These are phyloP conservation scores for Chaenocephalus aceratus DNA, from an alignment of 2,113 vertebrate genomes.

Conservation along the genomic window DNA sequence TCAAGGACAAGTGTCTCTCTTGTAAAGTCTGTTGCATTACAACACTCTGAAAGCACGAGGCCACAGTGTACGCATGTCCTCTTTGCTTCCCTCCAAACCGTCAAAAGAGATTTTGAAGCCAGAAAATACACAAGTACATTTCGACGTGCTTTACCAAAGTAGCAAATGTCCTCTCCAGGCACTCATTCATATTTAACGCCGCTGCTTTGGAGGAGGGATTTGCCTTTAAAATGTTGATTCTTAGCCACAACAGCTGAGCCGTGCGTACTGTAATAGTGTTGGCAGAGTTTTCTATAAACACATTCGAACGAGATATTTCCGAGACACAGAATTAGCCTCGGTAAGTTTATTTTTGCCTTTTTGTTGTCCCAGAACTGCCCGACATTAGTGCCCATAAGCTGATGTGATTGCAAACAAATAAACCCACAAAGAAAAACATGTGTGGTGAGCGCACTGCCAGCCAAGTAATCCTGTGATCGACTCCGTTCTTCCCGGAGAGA, in stretches of 20 bases:
- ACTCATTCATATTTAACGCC: slow-evolving; percentile 41
- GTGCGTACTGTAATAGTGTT: slow-evolving; percentile 9
- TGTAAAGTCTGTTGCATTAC: background rate
- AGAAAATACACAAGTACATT: background rate
- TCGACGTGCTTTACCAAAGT: slow-evolving; percentile 6
- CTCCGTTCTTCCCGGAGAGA: background rate
- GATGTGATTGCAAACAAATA: slow-evolving; percentile 43
- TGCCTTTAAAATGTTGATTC: slow-evolving; percentile 32
- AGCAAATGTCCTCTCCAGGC: slow-evolving; percentile 11
- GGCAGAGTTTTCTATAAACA: slow-evolving; percentile 27
- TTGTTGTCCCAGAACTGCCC: slow-evolving; percentile 21
- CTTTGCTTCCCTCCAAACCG: slow-evolving; percentile 7
- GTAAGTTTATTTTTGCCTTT: background rate
- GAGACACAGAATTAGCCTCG: background rate
- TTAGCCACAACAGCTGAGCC: slow-evolving; percentile 28
- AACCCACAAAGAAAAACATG: slow-evolving; percentile 33
- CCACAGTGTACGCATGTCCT: background rate
- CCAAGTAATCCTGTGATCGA: background rate
- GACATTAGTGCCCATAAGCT: slow-evolving; percentile 26
- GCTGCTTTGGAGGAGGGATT: slow-evolving; percentile 25
- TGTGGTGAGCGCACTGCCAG: slow-evolving; percentile 2
- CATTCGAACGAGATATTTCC: slow-evolving; percentile 28
- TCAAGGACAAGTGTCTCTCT: background rate
- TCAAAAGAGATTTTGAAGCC: background rate
- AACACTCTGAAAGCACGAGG: background rate